These are phyloP conservation scores for Enchytraeus crypticus DNA, from an alignment of 2,888 invertebrate genomes.

Conservation along the genomic window DNA sequence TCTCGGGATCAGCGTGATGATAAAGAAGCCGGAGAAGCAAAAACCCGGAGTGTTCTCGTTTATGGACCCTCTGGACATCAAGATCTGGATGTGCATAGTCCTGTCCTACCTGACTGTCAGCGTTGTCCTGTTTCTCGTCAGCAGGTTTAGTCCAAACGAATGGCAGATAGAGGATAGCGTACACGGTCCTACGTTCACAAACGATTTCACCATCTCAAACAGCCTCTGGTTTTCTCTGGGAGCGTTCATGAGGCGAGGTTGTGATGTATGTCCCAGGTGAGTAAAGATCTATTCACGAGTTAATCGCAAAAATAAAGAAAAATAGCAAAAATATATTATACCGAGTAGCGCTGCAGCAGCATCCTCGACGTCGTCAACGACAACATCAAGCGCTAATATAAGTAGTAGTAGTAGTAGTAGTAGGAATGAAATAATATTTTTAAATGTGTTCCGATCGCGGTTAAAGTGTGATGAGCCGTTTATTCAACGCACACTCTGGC, in stretches of 20 bases:
- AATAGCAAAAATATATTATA: background rate
- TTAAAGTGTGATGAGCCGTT: too few relatives aligned
- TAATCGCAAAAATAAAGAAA: background rate
- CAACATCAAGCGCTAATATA: background rate
- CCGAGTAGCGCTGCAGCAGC: background rate
- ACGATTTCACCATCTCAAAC: conserved; percentile 67
- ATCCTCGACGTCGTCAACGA: background rate
- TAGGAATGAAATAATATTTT: too few relatives aligned
- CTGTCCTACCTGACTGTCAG: conserved; percentile 91
- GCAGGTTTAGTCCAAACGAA: conserved; percentile 86
- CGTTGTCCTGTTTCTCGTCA: conserved; percentile 93
- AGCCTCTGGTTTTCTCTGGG: conserved; percentile 92
- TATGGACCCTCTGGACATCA: conserved; percentile 88
- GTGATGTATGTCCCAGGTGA: conserved; percentile 83
- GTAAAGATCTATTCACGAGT: conserved; percentile 1
- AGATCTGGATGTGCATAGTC: conserved; percentile 82
- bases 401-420: background rate
- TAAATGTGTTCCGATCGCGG: too few relatives aligned
- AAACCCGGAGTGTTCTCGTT: too few relatives aligned
- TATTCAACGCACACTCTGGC: too few relatives aligned
- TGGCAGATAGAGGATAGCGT: conserved; percentile 60
- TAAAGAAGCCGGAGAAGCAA: conserved; percentile 81
- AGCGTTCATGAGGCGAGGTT: conserved; percentile 94
- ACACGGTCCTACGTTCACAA: conserved; percentile 29
- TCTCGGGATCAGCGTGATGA: conserved; percentile 87